These are phyloP conservation scores for Dipodomys stephensi DNA, from an alignment of 2,113 vertebrate species.

Conservation along the genomic window DNA sequence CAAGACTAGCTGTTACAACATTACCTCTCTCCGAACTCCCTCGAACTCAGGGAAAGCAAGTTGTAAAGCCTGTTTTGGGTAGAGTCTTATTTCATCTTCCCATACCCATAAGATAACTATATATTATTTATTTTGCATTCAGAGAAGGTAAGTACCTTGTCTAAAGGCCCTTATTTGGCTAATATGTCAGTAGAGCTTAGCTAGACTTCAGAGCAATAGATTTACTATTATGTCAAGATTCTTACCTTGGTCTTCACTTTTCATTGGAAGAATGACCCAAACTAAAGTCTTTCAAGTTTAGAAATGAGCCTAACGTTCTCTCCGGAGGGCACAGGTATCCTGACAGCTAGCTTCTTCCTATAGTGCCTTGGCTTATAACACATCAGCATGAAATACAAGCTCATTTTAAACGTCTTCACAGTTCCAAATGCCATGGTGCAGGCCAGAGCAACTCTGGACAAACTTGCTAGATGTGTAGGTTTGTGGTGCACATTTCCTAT, in stretches of 20 bases:
- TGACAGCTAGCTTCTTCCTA: neutral
- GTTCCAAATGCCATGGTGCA: neutral
- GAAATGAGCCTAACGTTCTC: neutral
- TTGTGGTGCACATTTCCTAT: no score
- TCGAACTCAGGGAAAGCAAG: neutral
- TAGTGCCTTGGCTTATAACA: neutral
- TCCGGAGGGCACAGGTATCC: neutral
- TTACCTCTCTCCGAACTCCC: neutral
- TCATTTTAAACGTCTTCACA: neutral
- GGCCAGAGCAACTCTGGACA: neutral
- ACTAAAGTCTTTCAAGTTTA: neutral
- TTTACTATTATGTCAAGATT: neutral
- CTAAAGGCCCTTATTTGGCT: neutral
- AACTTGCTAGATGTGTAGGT: accelerated
- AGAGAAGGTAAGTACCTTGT: neutral
- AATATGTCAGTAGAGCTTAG: neutral
- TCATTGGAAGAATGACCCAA: neutral
- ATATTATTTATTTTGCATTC: neutral
- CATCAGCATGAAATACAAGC: neutral
- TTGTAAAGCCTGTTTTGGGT: neutral
- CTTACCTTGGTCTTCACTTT: neutral
- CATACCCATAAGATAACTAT: neutral
- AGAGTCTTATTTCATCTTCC: neutral
- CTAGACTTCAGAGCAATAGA: neutral
- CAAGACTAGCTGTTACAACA: neutral